A percentile compares a stretch with the other conserved stretches of the same genome.
Conservation (phyloP, 1,140 invertebrate genomes). For the Heliconius hewitsoni region DNA sequence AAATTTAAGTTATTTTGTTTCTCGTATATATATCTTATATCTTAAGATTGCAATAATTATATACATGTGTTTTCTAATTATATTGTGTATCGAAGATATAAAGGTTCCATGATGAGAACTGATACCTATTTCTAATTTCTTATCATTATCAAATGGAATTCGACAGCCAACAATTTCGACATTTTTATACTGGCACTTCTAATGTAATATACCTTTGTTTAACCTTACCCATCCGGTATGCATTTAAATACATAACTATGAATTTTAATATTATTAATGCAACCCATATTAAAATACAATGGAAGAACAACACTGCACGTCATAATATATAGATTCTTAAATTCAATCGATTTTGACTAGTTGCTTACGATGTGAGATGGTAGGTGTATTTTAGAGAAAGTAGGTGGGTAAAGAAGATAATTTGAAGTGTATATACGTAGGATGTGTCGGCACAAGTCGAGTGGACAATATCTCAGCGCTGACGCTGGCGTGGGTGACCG, state of each 20-base stretch:
- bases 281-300: constrained; percentile 5
- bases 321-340: not conserved
- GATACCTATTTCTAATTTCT: not conserved
- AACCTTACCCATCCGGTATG: not conserved
- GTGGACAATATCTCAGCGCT: constrained; percentile 49
- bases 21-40: not conserved
- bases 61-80: not conserved
- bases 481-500: constrained; percentile 44
- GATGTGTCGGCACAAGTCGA: constrained; percentile 27
- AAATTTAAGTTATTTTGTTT: not conserved
- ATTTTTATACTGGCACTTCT: not conserved
- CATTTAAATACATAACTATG: not conserved
- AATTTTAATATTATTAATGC: not conserved
- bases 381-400: constrained; percentile 42
- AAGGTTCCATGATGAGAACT: not conserved
- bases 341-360: not conserved
- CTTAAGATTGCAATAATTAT: not conserved
- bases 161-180: not conserved
- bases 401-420: constrained; percentile 36
- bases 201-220: not conserved
- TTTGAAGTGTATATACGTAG: constrained; percentile 34
- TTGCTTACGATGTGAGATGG: constrained; percentile 10
- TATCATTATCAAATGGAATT: not conserved
- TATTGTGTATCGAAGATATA: not conserved
- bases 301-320: not conserved